Evolutionary conservation across 2,888 invertebrate genomes (phyloP).

Genomic region (Epinotia nisella): DNA sequence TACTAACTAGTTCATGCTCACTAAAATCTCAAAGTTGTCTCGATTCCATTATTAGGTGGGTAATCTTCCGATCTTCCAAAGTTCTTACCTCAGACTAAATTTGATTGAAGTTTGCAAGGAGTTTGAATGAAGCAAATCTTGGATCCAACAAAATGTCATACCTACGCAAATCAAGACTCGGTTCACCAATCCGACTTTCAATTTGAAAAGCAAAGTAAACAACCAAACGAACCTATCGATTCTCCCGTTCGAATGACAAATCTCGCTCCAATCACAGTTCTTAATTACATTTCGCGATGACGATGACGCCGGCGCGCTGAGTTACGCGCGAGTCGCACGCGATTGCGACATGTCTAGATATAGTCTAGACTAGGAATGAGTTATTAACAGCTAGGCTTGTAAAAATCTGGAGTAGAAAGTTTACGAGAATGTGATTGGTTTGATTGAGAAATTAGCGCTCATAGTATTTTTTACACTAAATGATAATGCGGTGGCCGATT

Average conservation of each 20-base stretch:
- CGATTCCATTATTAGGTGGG: no score
- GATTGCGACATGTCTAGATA: conserved; percentile 13
- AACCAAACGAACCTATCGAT: background rate
- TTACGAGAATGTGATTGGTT: conserved; percentile 5
- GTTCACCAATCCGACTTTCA: conserved; percentile 29
- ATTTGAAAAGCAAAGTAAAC: conserved; percentile 30
- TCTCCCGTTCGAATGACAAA: conserved; percentile 35
- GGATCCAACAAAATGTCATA: no score
- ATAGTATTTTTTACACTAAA: background rate
- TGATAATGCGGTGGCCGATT: no score
- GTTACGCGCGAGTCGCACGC: conserved; percentile 35
- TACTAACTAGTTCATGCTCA: no score
- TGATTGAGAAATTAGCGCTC: background rate
- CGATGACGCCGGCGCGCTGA: conserved; percentile 19
- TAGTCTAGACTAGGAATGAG: conserved; percentile 21
- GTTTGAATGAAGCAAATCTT: no score
- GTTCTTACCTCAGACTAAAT: no score
- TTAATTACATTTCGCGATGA: conserved; percentile 39
- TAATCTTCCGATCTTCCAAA: no score
- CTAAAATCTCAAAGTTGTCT: no score
- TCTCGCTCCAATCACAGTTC: conserved; percentile 36
- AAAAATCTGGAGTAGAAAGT: conserved; percentile 36
- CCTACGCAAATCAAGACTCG: background rate
- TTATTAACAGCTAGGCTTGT: conserved; percentile 31
- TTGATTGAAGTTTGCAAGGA: no score